A percentile compares a stretch with the other conserved stretches of the same genome.
Conservation (phyloP, 1,140 invertebrate species). For the Zaprionus tsacasi region DNA sequence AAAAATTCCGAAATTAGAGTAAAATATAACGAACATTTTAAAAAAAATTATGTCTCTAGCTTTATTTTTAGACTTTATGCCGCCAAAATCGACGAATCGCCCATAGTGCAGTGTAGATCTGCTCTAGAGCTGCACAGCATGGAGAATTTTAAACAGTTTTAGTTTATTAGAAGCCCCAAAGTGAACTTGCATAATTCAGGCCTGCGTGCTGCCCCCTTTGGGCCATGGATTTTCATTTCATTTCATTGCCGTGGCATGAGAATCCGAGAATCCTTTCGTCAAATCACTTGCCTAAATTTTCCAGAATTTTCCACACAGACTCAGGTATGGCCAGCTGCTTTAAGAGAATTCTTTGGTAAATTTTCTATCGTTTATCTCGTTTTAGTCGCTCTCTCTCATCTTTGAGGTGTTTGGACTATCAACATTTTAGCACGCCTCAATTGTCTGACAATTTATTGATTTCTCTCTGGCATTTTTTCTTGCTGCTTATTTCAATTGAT, state of each 20-base stretch:
- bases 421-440: not conserved
- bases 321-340: not conserved
- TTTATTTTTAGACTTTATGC: too few relatives aligned
- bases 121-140: constrained; percentile 24
- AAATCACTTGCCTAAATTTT: not conserved
- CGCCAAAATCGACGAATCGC: too few relatives aligned
- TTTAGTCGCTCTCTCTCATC: not conserved
- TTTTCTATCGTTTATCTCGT: not conserved
- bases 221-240: constrained; percentile 15
- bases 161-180: constrained; percentile 68
- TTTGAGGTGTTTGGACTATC: not conserved
- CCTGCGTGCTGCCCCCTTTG: not conserved
- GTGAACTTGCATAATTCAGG: constrained; percentile 2
- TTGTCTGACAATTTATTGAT: constrained; percentile 6
- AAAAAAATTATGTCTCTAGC: too few relatives aligned
- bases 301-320: too few relatives aligned
- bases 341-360: not conserved
- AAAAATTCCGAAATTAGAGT: too few relatives aligned
- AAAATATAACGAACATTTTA: too few relatives aligned
- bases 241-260: constrained; percentile 8
- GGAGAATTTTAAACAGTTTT: constrained; percentile 76
- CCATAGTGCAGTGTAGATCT: too few relatives aligned
- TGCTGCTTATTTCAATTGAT: constrained; percentile 1
- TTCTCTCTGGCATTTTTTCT: not conserved
- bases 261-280: not conserved